Conservation (phyloP, 2,797 vertebrate genomes). For the Antrozous pallidus region DNA sequence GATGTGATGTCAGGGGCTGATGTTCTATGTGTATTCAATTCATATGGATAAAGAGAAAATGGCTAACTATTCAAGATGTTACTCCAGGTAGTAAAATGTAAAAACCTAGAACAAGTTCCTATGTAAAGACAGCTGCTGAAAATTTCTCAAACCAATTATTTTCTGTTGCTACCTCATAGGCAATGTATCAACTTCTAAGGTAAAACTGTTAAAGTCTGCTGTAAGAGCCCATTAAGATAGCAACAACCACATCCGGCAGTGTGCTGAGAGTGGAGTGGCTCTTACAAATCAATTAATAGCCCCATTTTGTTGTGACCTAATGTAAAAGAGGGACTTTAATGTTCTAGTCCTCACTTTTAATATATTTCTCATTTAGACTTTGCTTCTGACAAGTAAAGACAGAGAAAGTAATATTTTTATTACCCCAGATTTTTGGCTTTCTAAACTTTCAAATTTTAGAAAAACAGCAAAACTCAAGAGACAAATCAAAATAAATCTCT, state of each 20-base stretch:
- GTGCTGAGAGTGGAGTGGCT: neutral
- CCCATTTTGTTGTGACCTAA: neutral
- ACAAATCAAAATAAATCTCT: conserved; percentile 41
- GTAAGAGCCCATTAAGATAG: neutral
- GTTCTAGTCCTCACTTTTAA: conserved; percentile 16
- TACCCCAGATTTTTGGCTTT: conserved; percentile 19
- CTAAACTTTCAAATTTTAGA: conserved; percentile 40
- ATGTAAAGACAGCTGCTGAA: conserved; percentile 1
- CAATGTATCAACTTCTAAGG: conserved; percentile 17
- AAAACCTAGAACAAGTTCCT: neutral
- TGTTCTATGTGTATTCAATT: neutral
- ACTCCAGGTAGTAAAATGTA: neutral
- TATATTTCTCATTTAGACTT: neutral
- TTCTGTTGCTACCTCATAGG: neutral
- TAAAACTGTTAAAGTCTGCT: neutral
- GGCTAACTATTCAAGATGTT: conserved; percentile 11
- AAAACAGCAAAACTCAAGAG: conserved; percentile 47
- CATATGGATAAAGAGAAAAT: neutral
- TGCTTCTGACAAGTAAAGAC: conserved; percentile 35
- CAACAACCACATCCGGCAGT: neutral
- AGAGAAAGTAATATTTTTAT: conserved; percentile 10
- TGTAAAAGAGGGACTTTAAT: neutral
- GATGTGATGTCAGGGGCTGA: neutral
- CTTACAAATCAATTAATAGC: neutral
- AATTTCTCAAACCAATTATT: conserved; percentile 22